A percentile compares a stretch with the other conserved stretches of the same genome.
Evolutionary conservation across 2,113 vertebrate species (phyloP).

Genomic region (Laterallus jamaicensis): DNA sequence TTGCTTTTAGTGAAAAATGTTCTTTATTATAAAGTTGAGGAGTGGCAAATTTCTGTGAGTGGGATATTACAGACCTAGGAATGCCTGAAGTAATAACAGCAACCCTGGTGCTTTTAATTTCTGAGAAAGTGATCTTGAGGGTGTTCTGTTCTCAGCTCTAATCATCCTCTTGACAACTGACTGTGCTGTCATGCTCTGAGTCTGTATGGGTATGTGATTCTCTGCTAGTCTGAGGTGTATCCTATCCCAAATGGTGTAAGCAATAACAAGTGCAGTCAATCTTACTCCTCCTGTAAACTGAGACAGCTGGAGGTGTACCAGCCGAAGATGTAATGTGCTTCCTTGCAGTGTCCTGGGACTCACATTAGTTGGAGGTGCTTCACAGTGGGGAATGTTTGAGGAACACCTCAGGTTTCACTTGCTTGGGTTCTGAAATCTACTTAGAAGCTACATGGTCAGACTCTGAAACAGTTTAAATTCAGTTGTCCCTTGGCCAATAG

Average conservation of each 20-base stretch:
- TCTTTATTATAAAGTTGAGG: not conserved
- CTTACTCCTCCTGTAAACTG: not conserved
- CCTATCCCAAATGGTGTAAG: not conserved
- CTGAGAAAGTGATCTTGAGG: slow-evolving; percentile 18
- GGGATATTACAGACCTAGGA: not conserved
- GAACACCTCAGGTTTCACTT: not conserved
- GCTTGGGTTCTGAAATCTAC: not conserved
- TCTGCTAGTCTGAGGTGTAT: not conserved
- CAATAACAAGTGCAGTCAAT: not conserved
- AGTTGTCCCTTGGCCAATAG: not conserved
- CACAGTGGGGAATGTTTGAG: not conserved
- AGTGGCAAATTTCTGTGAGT: not conserved
- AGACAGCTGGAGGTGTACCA: not conserved
- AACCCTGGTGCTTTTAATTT: slow-evolving; percentile 24
- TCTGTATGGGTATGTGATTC: not conserved
- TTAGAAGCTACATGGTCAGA: not conserved
- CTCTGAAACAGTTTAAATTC: not conserved
- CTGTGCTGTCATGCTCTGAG: not conserved
- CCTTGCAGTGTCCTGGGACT: not conserved
- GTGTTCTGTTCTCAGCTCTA: not conserved
- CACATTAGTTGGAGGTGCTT: not conserved
- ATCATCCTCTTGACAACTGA: not conserved
- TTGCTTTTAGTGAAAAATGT: not conserved
- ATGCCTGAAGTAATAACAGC: slow-evolving; percentile 22
- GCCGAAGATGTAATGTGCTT: not conserved